These are phyloP conservation scores for Periparus ater DNA, from an alignment of 2,797 vertebrate genomes.

Conservation along the genomic window DNA sequence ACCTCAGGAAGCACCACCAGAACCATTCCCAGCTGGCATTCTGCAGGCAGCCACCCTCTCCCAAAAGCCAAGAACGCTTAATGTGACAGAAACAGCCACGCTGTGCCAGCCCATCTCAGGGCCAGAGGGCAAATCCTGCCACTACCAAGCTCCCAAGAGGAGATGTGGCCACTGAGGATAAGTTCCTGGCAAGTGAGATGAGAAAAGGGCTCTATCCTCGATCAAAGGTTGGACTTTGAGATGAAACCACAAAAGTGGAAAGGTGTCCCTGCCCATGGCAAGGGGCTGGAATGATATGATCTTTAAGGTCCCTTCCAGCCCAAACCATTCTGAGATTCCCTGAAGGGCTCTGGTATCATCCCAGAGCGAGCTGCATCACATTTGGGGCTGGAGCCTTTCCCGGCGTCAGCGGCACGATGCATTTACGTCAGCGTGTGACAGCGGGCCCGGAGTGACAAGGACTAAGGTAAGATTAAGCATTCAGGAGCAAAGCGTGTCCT, in stretches of 20 bases:
- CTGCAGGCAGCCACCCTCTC: background rate
- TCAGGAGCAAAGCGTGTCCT: background rate
- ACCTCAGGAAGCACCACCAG: background rate
- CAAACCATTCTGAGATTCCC: background rate
- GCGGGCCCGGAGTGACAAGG: background rate
- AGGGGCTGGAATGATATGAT: background rate
- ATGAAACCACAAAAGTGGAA: accelerated
- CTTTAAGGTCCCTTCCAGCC: background rate
- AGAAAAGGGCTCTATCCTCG: background rate
- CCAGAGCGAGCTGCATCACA: background rate
- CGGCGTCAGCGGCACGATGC: accelerated
- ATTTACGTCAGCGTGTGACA: background rate
- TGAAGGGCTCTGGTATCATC: background rate
- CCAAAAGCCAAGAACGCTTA: background rate
- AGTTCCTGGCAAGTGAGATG: background rate
- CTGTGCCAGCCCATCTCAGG: background rate
- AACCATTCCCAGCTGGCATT: background rate
- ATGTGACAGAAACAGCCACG: accelerated
- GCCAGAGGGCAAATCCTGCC: background rate
- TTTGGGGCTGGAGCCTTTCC: background rate
- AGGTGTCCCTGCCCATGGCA: background rate
- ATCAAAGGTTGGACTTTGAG: background rate
- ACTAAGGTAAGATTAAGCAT: background rate
- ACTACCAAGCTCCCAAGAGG: background rate
- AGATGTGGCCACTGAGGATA: background rate